Evolutionary conservation across 2,797 vertebrate genomes (phyloP).

Genomic region (Trachops cirrhosus): DNA sequence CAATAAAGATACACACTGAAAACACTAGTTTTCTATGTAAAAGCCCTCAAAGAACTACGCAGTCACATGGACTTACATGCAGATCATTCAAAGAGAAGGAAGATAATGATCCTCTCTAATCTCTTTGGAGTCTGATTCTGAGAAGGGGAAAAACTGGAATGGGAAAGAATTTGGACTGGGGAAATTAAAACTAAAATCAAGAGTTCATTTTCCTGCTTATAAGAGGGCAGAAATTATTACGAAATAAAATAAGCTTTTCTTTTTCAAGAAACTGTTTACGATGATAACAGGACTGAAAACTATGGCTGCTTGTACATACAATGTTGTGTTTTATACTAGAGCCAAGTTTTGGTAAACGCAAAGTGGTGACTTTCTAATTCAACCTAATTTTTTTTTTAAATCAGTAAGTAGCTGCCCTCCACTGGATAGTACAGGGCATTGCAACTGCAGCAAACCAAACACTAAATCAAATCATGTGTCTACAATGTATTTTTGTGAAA

Average conservation of each 20-base stretch:
- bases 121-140: background rate
- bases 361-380: background rate
- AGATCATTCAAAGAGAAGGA: background rate
- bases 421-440: conserved; percentile 75
- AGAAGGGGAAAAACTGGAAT: background rate
- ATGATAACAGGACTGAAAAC: background rate
- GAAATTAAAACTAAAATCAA: conserved; percentile 40
- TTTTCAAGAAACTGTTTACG: background rate
- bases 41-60: background rate
- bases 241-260: conserved; percentile 2
- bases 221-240: conserved; percentile 12
- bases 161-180: background rate
- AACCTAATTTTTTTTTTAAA: background rate
- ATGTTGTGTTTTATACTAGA: background rate
- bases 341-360: background rate
- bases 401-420: conserved; percentile 78
- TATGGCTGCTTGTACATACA: background rate
- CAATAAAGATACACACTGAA: background rate
- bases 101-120: background rate
- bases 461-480: background rate
- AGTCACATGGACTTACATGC: background rate
- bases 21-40: background rate
- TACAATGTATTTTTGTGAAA: background rate
- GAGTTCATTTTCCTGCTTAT: background rate
- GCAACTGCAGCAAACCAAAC: conserved; percentile 56